Base-by-base conservation (phyloP, 1,140 invertebrate genomes). In the Anadara kagoshimensis region DNA sequence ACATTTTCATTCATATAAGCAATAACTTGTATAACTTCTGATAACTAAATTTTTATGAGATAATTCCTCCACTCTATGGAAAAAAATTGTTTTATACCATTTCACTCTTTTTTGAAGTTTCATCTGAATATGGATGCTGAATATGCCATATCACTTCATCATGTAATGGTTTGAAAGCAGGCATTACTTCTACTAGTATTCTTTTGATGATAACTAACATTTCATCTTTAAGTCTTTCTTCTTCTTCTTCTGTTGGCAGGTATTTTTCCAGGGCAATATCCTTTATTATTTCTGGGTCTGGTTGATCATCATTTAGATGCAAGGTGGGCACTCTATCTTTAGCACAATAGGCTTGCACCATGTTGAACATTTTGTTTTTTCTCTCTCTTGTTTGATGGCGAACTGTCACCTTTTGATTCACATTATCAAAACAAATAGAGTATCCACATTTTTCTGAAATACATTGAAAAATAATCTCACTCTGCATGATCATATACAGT, bases 31-130 rank as follows among this genome's bases (percentile, higher is more conserved):
- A n/a, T n/a, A n/a, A n/a, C n/a, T n/a, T n/a, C n/a, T n/a, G n/a
- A n/a, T n/a, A n/a, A n/a, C n/a, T n/a, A n/a, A n/a, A n/a, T n/a
- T n/a, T n/a, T n/a, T n/a, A n/a, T n/a, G n/a, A n/a, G n/a, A n/a
- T n/a, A n/a, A n/a, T n/a, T n/a, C n/a, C n/a, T n/a, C n/a, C n/a
- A n/a, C n/a, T n/a, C n/a, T n/a, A n/a, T n/a, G n/a, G n/a, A 24
- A 44, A 5, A 62, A 1, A 45, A 12, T 45, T 12, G 10, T 41
- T 57, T 61, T 63, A 74, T 49, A 41, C 62, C 29, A 22, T 47
- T n/a, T n/a, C n/a, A 49, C 29, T 56, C 56, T 69, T 69, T 44
- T n/a, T 20, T 47, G 67, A 44, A 36, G 73, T 69, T 29, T 69
- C 44, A 24, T 20, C 12, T 45, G 22, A 49, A 29, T 69, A 64